phyloP scores from a whole-genome alignment of 2,888 invertebrate species.

The Crematogaster levior region DNA sequence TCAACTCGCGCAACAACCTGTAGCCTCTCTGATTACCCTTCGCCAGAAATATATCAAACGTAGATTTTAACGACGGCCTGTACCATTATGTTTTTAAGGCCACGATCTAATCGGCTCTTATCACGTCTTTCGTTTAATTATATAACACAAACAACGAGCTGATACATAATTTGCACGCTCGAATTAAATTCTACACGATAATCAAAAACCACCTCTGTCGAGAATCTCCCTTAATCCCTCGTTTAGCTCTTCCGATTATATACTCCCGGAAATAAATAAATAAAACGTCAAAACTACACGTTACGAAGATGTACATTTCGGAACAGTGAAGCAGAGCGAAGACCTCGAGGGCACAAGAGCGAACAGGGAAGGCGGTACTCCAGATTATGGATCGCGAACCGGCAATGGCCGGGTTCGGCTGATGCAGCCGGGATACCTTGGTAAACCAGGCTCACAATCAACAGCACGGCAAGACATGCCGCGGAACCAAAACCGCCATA shows the following conservation, averaged over 20 bases:
- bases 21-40: conserved; percentile 46
- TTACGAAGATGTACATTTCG: neutral
- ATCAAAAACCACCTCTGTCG: neutral
- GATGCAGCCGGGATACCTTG: conserved; percentile 67
- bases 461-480: conserved; percentile 63
- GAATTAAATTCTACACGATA: neutral
- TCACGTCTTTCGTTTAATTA: neutral
- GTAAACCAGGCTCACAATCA: conserved; percentile 72
- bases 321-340: conserved; percentile 19
- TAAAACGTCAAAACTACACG: neutral
- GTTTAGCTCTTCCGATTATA: neutral
- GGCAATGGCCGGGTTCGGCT: conserved; percentile 51
- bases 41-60: conserved; percentile 36
- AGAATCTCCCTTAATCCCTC: neutral
- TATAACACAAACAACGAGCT: neutral
- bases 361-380: conserved; percentile 35
- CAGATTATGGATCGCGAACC: conserved; percentile 69
- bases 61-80: conserved; percentile 16
- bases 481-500: conserved; percentile 65
- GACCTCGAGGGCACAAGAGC: conserved; percentile 32
- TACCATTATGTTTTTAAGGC: neutral
- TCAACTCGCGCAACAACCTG: conserved; percentile 49
- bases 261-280: too few relatives aligned
- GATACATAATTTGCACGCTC: neutral
- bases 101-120: neutral